Conservation (phyloP, 2,888 invertebrate genomes). For the Athalia circularis region DNA sequence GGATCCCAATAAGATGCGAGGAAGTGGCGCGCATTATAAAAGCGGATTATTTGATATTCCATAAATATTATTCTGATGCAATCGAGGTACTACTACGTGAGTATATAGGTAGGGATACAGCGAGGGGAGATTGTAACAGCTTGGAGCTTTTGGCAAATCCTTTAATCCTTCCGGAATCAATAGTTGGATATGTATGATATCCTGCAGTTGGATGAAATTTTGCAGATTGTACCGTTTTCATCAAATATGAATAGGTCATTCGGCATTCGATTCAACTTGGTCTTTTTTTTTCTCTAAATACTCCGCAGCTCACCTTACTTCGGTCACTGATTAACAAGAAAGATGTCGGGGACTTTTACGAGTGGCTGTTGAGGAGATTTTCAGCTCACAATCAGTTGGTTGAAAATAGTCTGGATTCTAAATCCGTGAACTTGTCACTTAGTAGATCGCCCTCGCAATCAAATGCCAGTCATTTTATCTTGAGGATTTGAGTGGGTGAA, state of each 20-base stretch:
- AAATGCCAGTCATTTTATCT: conserved; percentile 15
- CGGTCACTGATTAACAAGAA: conserved; percentile 5
- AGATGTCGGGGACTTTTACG: neutral
- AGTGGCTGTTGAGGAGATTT: neutral
- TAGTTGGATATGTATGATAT: conserved; percentile 1
- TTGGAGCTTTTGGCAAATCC: conserved; percentile 26
- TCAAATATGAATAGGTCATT: neutral
- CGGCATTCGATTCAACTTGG: neutral
- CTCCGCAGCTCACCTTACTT: neutral
- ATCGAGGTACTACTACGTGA: too few relatives aligned
- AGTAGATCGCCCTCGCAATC: neutral
- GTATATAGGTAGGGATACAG: neutral
- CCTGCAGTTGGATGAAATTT: neutral
- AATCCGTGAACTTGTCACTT: conserved; percentile 12
- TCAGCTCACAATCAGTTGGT: neutral
- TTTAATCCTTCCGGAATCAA: conserved; percentile 29
- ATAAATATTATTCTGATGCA: conserved; percentile 13
- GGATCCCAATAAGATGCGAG: neutral
- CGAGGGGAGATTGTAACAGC: conserved; percentile 22
- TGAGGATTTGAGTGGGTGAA: neutral
- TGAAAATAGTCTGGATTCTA: neutral
- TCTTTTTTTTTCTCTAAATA: neutral
- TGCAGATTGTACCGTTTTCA: neutral
- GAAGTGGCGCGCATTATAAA: neutral
- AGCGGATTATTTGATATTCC: conserved; percentile 35